Conservation (phyloP, 1,140 invertebrate genomes). For the Cydia amplana region DNA sequence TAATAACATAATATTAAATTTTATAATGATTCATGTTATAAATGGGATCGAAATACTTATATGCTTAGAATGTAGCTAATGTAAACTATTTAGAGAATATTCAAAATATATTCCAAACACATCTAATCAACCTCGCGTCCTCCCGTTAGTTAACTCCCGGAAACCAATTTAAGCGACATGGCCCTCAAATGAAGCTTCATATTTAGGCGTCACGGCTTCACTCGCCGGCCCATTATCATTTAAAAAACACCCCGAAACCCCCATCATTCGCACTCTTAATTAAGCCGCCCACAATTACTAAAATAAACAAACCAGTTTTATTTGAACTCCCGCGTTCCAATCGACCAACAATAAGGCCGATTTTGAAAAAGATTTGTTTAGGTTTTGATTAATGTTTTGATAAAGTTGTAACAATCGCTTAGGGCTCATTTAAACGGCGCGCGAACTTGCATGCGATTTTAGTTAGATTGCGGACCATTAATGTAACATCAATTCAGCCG, state of each 20-base stretch:
- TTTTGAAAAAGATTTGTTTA: too few species aligned
- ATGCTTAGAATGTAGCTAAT: too few species aligned
- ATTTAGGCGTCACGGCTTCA: conserved; percentile 35
- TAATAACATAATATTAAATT: too few species aligned
- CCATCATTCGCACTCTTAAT: conserved; percentile 75
- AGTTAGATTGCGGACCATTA: too few species aligned
- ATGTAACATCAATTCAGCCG: too few species aligned
- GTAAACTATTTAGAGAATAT: not conserved
- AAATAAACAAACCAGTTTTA: conserved; percentile 61
- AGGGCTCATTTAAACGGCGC: too few species aligned
- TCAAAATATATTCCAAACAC: not conserved
- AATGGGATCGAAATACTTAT: too few species aligned
- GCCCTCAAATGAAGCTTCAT: not conserved
- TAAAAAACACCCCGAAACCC: conserved; percentile 50
- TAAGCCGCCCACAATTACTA: conserved; percentile 58
- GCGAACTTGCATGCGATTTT: too few species aligned
- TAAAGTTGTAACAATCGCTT: too few species aligned
- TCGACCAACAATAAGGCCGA: not conserved
- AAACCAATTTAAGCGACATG: conserved; percentile 17
- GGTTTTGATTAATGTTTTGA: too few species aligned
- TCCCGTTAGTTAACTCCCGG: conserved; percentile 21
- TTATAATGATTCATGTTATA: too few species aligned
- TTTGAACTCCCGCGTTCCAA: conserved; percentile 37
- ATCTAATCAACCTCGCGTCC: not conserved
- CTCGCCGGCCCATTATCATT: conserved; percentile 49